These are phyloP conservation scores for Lissonota sp. DNA, from an alignment of 2,888 invertebrate genomes.

Conservation along the genomic window DNA sequence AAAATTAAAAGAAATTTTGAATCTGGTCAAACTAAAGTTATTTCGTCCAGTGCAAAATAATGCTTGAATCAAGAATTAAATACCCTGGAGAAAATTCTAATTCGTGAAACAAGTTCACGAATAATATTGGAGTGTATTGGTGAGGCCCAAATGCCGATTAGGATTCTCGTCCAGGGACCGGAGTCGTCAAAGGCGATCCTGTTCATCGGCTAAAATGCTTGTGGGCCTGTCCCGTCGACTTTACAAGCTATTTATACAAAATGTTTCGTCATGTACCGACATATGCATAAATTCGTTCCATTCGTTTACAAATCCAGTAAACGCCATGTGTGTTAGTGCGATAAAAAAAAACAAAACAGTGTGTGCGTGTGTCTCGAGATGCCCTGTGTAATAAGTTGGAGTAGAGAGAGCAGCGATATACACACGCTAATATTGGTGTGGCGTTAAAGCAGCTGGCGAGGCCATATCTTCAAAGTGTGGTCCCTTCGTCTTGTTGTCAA, in stretches of 20 bases:
- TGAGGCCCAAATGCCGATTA: neutral
- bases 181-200: conserved; percentile 37
- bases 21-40: too few relatives aligned
- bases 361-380: conserved; percentile 12
- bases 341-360: conserved; percentile 42
- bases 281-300: conserved; percentile 11
- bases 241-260: neutral
- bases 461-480: conserved; percentile 34
- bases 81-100: neutral
- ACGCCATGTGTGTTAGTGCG: neutral
- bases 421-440: neutral
- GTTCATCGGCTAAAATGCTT: conserved; percentile 13
- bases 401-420: neutral
- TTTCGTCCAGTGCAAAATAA: too few relatives aligned
- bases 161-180: conserved; percentile 12
- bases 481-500: conserved; percentile 38
- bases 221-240: conserved; percentile 5
- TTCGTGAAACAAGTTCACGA: neutral
- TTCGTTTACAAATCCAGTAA: conserved; percentile 3
- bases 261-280: neutral
- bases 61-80: too few relatives aligned
- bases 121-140: neutral
- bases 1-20: too few relatives aligned
- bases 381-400: neutral
- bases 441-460: conserved; percentile 58